Conservation (phyloP, 2,113 vertebrate species). For the Petrocephalus zakoni region DNA sequence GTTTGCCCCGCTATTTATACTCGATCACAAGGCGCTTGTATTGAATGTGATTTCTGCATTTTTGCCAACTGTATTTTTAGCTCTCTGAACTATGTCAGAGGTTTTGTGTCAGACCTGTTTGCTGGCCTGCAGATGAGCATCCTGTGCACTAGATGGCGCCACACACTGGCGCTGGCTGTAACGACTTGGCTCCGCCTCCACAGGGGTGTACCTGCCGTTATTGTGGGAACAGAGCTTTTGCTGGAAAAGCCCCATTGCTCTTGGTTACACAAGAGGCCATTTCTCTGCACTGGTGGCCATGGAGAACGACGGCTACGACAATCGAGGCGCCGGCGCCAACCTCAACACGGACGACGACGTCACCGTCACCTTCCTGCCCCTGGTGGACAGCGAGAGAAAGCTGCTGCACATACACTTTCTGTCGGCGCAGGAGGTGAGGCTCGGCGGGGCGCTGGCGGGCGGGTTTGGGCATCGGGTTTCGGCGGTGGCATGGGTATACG, state of each 20-base stretch:
- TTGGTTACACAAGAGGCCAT: slow-evolving; percentile 96
- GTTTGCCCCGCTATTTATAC: background rate
- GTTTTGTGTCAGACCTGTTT: background rate
- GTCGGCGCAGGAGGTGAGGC: slow-evolving; percentile 93
- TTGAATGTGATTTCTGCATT: slow-evolving; percentile 5
- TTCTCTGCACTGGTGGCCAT: slow-evolving; percentile 98
- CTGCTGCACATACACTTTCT: slow-evolving; percentile 94
- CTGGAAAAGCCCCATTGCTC: slow-evolving; percentile 98
- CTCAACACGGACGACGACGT: slow-evolving; percentile 95
- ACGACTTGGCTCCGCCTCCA: fast-evolving
- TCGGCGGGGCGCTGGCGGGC: no score
- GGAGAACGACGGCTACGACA: slow-evolving; percentile 97
- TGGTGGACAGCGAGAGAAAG: slow-evolving; percentile 97
- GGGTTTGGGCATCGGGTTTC: no score
- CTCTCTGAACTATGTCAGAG: background rate
- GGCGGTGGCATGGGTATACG: background rate
- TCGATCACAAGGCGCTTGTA: background rate
- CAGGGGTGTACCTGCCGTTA: slow-evolving; percentile 93
- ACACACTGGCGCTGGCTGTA: background rate
- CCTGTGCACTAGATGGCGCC: background rate
- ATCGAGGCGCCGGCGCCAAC: slow-evolving; percentile 95
- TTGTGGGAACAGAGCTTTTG: slow-evolving; percentile 99
- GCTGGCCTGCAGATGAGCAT: background rate
- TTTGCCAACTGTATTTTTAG: background rate
- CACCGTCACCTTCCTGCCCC: slow-evolving; percentile 89